Evolutionary conservation across 2,888 invertebrate species (phyloP), one percentile per base, ranked within the genome.

Genomic region (Coenonympha arcania): DNA sequence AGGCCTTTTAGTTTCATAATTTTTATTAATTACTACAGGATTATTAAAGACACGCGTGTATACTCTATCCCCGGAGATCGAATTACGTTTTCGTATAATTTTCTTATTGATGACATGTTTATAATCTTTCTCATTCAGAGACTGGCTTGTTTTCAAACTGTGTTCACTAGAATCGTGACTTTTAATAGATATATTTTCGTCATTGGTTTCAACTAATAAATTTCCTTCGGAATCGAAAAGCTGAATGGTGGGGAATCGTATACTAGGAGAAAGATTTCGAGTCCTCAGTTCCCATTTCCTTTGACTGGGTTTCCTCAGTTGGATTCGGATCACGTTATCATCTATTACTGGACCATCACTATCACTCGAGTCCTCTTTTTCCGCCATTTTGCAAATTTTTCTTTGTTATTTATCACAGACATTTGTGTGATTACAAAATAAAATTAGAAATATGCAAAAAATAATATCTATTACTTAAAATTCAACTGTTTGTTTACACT

Each of bases 241-340:
- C 71, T 90, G 89, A 69, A 90, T 88, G 50, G 87, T 87, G 24
- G 90, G 90, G 60, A 90, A 83, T 62, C 75, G 75, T 56, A 89
- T 80, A 62, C 88, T 87, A 31, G 89, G 89, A 48, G 90, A 90
- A 49, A 88, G 88, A 73, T 89, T 90, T 59, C 89, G 87, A 30
- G 90, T 90, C 36, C 89, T 85, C 57, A 90, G 71, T 71, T 90
- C 88, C 90, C 90, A 90, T 75, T 89, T 89, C 76, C 88, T 89
- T 59, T 88, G 87, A 65, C 77, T 84, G 40, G 90, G 89, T 71
- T 89, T 90, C 65, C 88, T 83, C 57, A 90, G 75, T 72, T 90
- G 89, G 59, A 90, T 87, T 52, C 88, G 81, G 63, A 90, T 89
- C 59, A 89, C 78, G 61, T 90, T 89, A 60, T 87, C 81, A 57